Base-by-base conservation (phyloP, 2,888 invertebrate species). In the Meiosimyza decipiens region DNA sequence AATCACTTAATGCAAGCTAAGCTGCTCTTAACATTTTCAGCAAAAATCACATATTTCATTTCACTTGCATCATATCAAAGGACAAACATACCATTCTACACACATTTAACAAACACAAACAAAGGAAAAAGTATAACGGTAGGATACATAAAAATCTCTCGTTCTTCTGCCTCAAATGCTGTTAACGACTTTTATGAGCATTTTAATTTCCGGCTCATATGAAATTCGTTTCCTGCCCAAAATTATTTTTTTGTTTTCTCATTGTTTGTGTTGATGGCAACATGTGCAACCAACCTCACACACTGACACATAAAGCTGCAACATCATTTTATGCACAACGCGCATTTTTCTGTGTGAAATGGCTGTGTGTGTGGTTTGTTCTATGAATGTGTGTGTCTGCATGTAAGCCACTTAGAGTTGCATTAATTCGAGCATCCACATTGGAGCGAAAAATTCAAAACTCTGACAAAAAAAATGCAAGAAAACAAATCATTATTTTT, bases 131-230 rank as follows among this genome's bases (percentile, higher is more conserved):
- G 6, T 22, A 64, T 50, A 63, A 15, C 49, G 47, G 18, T 40
- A 51, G 50, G 18, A 40, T 40, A 7, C 49, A 18, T 28, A 57
- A 67, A 47, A 33, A 47, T 18, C 47, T 64, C 62, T 51, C 67
- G 62, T 67, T 68, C 67, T 68, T 72, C 63, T 60, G 67, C 67
- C 66, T 64, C 72, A 67, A 71, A 71, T 67, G 68, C 71, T 75
- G 73, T 73, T 72, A 72, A 71, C 72, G 75, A 71, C 73, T 75
- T 73, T 75, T 73, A 75, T 73, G 73, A 72, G 73, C 72, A 71
- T 75, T 75, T 72, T 69, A 75, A 75, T 72, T 71, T 72, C 71
- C 68, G 68, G 71, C 72, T 49, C 70, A 73, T 71, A 60, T 68
- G 72, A 72, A 73, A 75, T 73, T 60, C 54, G 66, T 63, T 67